A percentile compares a stretch with the other conserved stretches of the same genome.
phyloP scores from a whole-genome alignment of 2,113 vertebrate genomes.

The Siniperca knerii region DNA sequence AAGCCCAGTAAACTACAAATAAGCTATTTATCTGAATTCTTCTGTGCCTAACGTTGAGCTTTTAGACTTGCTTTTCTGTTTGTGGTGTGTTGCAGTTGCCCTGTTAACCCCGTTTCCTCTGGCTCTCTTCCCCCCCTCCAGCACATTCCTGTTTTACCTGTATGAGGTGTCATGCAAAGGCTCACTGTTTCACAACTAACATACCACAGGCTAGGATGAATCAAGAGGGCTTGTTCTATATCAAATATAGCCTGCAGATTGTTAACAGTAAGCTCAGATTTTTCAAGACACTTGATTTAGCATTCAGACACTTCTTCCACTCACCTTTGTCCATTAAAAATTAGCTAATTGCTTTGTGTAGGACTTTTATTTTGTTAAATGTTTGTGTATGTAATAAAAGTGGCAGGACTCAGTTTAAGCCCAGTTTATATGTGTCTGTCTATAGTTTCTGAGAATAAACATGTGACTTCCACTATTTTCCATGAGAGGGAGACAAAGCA shows the following conservation, averaged over 20 bases:
- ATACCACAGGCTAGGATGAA: slow-evolving; percentile 52
- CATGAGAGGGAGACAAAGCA: slow-evolving; percentile 74
- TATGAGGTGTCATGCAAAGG: slow-evolving; percentile 72
- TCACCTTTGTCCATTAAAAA: background rate
- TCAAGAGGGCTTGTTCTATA: slow-evolving; percentile 11
- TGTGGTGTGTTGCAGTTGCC: slow-evolving; percentile 30
- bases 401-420: background rate
- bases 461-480: slow-evolving; percentile 23
- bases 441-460: background rate
- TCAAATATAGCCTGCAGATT: slow-evolving; percentile 14
- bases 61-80: slow-evolving; percentile 24
- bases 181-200: slow-evolving; percentile 73
- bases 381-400: background rate
- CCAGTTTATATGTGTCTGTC: background rate
- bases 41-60: background rate
- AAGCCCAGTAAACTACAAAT: background rate
- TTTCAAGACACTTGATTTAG: background rate
- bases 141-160: slow-evolving; percentile 83
- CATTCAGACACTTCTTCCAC: background rate
- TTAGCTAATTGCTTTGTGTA: background rate
- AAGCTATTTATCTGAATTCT: background rate
- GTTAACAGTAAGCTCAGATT: background rate
- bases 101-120: slow-evolving; percentile 64
- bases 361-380: slow-evolving; percentile 5
- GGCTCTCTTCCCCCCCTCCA: slow-evolving; percentile 69